Conservation (phyloP, 2,113 vertebrate genomes). For the Rhegmatorhina hoffmannsi region DNA sequence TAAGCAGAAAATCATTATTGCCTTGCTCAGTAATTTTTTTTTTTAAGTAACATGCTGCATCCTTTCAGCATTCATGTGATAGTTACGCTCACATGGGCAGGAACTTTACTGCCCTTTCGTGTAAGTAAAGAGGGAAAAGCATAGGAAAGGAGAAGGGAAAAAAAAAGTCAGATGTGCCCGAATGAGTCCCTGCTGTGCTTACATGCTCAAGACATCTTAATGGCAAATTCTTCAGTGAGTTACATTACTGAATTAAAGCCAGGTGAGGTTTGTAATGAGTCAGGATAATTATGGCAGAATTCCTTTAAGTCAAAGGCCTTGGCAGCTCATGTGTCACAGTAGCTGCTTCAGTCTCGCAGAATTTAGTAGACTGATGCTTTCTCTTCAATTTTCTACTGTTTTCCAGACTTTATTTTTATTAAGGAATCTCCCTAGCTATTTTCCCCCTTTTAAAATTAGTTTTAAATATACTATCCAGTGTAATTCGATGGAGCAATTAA, state of each 20-base stretch:
- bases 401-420: background rate
- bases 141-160: background rate
- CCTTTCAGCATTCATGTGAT: background rate
- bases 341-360: slow-evolving; percentile 2
- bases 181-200: background rate
- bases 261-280: slow-evolving; percentile 29
- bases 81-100: background rate
- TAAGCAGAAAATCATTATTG: background rate
- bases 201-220: background rate
- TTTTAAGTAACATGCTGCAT: background rate
- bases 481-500: background rate
- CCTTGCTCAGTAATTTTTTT: background rate
- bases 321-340: background rate
- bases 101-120: background rate
- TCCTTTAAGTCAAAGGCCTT: background rate
- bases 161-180: background rate
- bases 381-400: background rate
- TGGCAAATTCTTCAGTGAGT: slow-evolving; percentile 9
- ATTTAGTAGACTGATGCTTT: background rate
- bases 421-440: background rate
- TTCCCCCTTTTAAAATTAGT: background rate
- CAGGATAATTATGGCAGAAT: slow-evolving; percentile 35
- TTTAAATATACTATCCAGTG: background rate
- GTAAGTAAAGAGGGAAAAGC: background rate
- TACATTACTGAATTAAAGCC: background rate